A percentile compares a stretch with the other conserved stretches of the same genome.
These are phyloP conservation scores for Montipora foliosa DNA, from an alignment of 64 coral and sea anemone genomes.

Conservation along the genomic window DNA sequence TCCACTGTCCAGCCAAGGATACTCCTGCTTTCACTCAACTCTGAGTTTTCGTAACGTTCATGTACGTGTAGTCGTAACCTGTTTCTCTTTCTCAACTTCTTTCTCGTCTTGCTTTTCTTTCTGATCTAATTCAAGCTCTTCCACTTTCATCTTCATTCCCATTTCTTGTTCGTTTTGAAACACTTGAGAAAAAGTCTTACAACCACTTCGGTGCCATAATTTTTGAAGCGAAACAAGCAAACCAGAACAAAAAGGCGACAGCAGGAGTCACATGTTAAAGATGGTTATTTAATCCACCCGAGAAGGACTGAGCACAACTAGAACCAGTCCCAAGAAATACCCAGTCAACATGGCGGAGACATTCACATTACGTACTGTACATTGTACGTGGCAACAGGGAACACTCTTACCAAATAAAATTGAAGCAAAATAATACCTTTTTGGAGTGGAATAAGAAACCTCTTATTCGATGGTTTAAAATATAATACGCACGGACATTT, in stretches of 20 bases:
- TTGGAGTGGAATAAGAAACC: too few relatives aligned
- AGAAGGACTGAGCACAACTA: slow-evolving; percentile 62
- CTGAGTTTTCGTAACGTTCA: slow-evolving; percentile 4
- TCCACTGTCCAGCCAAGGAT: slow-evolving; percentile 18
- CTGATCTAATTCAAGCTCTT: slow-evolving; percentile 22
- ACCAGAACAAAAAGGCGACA: slow-evolving; percentile 60
- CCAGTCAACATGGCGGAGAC: slow-evolving; percentile 24
- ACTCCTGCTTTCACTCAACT: slow-evolving; percentile 27
- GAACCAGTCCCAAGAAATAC: slow-evolving; percentile 62
- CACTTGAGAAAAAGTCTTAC: slow-evolving; percentile 12
- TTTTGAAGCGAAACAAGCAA: slow-evolving; percentile 52
- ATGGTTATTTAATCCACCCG: slow-evolving; percentile 24
- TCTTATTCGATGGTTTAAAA: too few relatives aligned
- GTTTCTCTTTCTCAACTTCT: slow-evolving; percentile 10
- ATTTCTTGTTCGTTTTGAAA: neutral
- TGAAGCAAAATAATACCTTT: too few relatives aligned
- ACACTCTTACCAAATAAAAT: too few relatives aligned
- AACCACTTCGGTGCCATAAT: slow-evolving; percentile 11
- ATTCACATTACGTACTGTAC: neutral
- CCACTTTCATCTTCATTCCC: slow-evolving; percentile 19
- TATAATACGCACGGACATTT: too few relatives aligned
- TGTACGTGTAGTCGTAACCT: neutral
- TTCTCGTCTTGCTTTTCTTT: slow-evolving; percentile 20
- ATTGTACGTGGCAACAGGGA: slow-evolving; percentile 6
- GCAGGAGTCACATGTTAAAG: slow-evolving; percentile 48